These are phyloP conservation scores for Aotus griseimembra DNA, from an alignment of 2,797 vertebrate species.

Conservation along the genomic window DNA sequence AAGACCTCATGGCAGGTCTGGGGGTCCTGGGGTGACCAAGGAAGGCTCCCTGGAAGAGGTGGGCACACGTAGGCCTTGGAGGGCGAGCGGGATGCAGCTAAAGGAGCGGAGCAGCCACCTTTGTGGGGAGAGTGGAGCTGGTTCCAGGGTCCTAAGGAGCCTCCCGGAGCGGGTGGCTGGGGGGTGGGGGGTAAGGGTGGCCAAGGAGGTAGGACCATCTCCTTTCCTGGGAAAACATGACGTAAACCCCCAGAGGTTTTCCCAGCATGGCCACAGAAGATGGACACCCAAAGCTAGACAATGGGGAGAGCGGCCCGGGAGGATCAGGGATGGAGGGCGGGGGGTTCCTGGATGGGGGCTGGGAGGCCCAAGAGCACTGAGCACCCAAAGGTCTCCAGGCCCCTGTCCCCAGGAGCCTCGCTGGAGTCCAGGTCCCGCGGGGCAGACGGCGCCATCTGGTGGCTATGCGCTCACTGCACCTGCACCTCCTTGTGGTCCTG, in stretches of 20 bases:
- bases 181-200: accelerated
- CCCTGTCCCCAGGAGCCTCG: accelerated
- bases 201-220: not conserved
- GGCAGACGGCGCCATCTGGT: constrained; percentile 32
- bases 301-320: accelerated
- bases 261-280: accelerated
- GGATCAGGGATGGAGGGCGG: not conserved
- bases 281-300: accelerated
- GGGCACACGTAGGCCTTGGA: not conserved
- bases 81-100: too few relatives aligned
- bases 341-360: not conserved
- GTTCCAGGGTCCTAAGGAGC: accelerated
- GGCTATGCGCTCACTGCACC: not conserved
- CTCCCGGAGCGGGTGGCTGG: accelerated
- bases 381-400: accelerated
- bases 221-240: not conserved
- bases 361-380: not conserved
- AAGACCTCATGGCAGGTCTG: accelerated
- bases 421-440: accelerated
- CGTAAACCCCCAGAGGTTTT: accelerated
- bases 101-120: not conserved
- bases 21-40: not conserved
- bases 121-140: not conserved
- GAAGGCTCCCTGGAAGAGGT: not conserved
- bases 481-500: not conserved